phyloP scores from a whole-genome alignment of 2,797 vertebrate species.

The Allenopithecus nigroviridis region DNA sequence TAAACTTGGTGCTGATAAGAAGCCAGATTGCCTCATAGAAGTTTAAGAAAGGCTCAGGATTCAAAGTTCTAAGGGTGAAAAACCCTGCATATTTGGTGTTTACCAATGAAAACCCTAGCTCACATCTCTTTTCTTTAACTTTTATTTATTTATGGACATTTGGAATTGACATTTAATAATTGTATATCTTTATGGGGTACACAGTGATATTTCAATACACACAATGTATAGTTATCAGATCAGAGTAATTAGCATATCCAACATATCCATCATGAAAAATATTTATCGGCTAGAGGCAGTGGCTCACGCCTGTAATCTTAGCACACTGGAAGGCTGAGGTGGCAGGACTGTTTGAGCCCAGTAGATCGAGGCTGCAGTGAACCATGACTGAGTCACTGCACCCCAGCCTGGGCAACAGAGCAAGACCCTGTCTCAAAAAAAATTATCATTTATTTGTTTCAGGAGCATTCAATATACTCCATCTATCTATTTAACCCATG shows the following conservation, averaged over 20 bases:
- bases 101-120: neutral
- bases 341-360: neutral
- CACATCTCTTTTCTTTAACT: neutral
- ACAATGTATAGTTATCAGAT: neutral
- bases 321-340: neutral
- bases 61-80: neutral
- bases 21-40: neutral
- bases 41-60: neutral
- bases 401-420: neutral
- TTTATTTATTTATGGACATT: neutral
- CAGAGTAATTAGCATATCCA: neutral
- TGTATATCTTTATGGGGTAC: neutral
- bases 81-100: neutral
- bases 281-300: neutral
- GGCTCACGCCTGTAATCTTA: neutral
- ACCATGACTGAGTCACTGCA: neutral
- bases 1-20: neutral
- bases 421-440: neutral
- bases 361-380: neutral
- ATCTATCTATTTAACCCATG: neutral
- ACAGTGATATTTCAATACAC: neutral
- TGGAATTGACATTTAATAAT: neutral
- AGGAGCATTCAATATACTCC: neutral
- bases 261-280: neutral
- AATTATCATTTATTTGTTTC: neutral